Percentiles rank a stretch among this genome's conserved stretches.
Evolutionary conservation across 2,797 vertebrate species (phyloP).

Genomic region (Tadarida brasiliensis): DNA sequence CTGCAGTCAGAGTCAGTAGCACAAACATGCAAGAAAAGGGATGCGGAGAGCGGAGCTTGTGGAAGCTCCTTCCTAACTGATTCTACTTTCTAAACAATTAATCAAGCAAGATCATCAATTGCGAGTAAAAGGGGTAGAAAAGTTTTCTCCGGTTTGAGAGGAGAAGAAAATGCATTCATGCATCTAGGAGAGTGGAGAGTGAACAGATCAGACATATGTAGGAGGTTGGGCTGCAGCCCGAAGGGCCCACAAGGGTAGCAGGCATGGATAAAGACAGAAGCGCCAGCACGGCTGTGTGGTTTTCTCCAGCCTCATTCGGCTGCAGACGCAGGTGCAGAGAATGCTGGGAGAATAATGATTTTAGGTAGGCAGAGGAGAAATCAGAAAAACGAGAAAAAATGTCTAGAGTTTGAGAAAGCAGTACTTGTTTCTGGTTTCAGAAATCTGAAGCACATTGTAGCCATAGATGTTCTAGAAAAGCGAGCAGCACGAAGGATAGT

Average conservation of each 20-base stretch:
- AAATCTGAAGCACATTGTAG: background rate
- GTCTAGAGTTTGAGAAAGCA: background rate
- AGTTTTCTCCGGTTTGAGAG: background rate
- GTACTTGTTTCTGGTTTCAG: constrained; percentile 42
- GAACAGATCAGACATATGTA: background rate
- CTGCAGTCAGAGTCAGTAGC: background rate
- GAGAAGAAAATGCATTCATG: background rate
- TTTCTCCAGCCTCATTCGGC: background rate
- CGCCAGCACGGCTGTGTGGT: background rate
- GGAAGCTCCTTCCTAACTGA: background rate
- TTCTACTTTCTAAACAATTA: constrained; percentile 10
- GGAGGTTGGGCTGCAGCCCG: rapidly evolving
- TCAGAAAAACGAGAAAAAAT: background rate
- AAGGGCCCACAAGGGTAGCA: background rate
- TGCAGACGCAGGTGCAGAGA: background rate
- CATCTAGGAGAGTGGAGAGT: background rate
- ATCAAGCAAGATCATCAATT: background rate
- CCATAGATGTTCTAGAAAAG: background rate
- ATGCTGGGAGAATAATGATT: background rate
- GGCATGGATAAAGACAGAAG: background rate
- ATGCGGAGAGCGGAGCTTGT: background rate
- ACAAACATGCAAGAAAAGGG: background rate
- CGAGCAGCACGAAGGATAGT: constrained; percentile 8
- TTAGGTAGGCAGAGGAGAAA: background rate
- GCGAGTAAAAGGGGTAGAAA: background rate